These are phyloP conservation scores for Takifugu rubripes DNA, from an alignment of 2,797 vertebrate genomes.

Conservation along the genomic window DNA sequence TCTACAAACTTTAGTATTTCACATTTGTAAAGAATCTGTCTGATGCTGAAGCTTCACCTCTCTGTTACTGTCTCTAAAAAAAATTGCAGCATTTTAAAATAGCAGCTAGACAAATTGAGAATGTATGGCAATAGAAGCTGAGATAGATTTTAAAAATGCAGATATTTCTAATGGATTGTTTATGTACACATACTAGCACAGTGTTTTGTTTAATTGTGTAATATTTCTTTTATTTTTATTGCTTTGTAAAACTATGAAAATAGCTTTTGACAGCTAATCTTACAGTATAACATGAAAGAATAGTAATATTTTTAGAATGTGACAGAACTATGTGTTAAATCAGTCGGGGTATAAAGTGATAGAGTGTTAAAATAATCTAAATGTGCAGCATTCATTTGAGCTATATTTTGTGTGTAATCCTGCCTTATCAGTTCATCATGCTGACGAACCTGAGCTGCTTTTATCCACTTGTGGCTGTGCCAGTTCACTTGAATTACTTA, in stretches of 20 bases:
- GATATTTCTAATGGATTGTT: too few species aligned
- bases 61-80: slow-evolving; percentile 8
- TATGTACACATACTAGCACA: too few species aligned
- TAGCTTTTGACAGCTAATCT: slow-evolving; percentile 9
- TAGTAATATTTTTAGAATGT: too few species aligned
- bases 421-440: slow-evolving; percentile 15
- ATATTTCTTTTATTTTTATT: not conserved
- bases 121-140: not conserved
- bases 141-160: not conserved
- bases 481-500: slow-evolving; percentile 45
- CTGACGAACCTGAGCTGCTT: slow-evolving; percentile 38
- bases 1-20: not conserved
- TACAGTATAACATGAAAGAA: not conserved
- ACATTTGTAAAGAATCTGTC: slow-evolving; percentile 10
- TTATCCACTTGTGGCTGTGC: slow-evolving; percentile 18
- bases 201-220: not conserved
- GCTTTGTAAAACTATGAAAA: not conserved
- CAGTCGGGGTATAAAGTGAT: not conserved
- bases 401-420: slow-evolving; percentile 20
- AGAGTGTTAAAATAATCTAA: slow-evolving; percentile 37
- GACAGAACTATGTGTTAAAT: not conserved
- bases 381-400: slow-evolving; percentile 21
- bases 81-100: slow-evolving; percentile 5
- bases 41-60: not conserved
- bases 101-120: not conserved